A percentile compares a stretch with the other conserved stretches of the same genome.
Conservation (phyloP, 2,797 vertebrate species). For the Schizopygopsis malacanthus region DNA sequence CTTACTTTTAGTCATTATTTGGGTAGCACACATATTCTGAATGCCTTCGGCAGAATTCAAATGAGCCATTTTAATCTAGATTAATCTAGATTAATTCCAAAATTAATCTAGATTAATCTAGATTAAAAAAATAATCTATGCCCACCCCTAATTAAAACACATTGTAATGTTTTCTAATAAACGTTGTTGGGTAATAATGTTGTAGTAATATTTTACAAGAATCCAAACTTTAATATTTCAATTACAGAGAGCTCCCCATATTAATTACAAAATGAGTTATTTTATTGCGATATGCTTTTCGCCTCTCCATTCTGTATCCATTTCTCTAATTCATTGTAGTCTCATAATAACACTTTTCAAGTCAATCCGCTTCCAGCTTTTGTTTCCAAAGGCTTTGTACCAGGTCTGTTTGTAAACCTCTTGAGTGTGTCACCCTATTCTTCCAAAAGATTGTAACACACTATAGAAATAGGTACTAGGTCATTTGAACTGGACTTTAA, state of each 20-base stretch:
- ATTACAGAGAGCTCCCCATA: not conserved
- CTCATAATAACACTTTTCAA: constrained; percentile 33
- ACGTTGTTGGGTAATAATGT: not conserved
- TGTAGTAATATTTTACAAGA: not conserved
- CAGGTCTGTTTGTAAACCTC: not conserved
- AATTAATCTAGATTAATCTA: no score
- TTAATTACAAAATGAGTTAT: not conserved
- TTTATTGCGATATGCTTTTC: not conserved
- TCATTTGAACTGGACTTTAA: constrained; percentile 8
- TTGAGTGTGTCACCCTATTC: not conserved
- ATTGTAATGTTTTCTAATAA: not conserved
- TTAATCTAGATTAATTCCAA: no score
- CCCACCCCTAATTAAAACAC: not conserved
- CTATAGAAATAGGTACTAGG: constrained; percentile 5
- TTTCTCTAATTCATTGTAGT: constrained; percentile 25
- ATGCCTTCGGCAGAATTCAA: no score
- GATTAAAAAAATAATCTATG: no score
- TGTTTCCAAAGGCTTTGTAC: constrained; percentile 16
- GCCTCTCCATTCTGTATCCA: not conserved
- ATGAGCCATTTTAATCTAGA: no score
- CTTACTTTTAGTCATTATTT: no score
- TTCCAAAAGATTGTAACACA: not conserved
- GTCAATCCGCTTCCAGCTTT: constrained; percentile 1
- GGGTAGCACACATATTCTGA: no score
- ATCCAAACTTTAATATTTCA: constrained; percentile 21